phyloP scores from a whole-genome alignment of 1,140 invertebrate species.

The Ceratina australensis region DNA sequence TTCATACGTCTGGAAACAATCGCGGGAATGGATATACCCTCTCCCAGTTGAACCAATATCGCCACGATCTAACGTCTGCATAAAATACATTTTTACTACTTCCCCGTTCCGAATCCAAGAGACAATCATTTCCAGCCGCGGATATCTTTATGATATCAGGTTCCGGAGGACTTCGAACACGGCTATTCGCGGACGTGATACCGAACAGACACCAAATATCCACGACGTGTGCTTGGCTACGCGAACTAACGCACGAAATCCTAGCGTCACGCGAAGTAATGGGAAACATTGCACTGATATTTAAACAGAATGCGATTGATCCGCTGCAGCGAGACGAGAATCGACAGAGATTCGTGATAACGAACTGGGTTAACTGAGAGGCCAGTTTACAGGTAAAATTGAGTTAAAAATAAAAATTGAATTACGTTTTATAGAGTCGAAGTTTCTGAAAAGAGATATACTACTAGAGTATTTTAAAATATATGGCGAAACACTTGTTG shows the following conservation, averaged over 20 bases:
- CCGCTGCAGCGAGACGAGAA: too few relatives aligned
- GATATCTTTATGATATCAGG: constrained; percentile 7
- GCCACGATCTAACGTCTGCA: background rate
- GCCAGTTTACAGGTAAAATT: too few relatives aligned
- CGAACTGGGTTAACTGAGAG: too few relatives aligned
- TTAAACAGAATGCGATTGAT: background rate
- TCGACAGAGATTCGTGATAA: background rate
- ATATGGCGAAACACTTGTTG: too few relatives aligned
- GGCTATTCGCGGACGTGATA: background rate
- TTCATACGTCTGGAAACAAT: constrained; percentile 9
- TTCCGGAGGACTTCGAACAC: too few relatives aligned
- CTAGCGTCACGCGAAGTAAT: background rate
- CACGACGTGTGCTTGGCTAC: background rate
- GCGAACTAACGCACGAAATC: background rate
- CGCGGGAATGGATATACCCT: constrained; percentile 8
- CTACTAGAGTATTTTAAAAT: too few relatives aligned
- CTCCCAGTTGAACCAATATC: constrained; percentile 8
- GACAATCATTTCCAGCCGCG: constrained; percentile 7
- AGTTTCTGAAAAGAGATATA: too few relatives aligned
- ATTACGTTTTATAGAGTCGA: too few relatives aligned
- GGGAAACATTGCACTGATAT: constrained; percentile 4
- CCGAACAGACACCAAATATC: background rate
- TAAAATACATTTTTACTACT: constrained; percentile 16
- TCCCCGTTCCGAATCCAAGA: background rate
- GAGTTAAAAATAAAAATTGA: too few relatives aligned